A percentile compares a stretch with the other conserved stretches of the same genome.
These are phyloP conservation scores for Sakesphorus luctuosus DNA, from an alignment of 2,113 vertebrate species.

Conservation along the genomic window DNA sequence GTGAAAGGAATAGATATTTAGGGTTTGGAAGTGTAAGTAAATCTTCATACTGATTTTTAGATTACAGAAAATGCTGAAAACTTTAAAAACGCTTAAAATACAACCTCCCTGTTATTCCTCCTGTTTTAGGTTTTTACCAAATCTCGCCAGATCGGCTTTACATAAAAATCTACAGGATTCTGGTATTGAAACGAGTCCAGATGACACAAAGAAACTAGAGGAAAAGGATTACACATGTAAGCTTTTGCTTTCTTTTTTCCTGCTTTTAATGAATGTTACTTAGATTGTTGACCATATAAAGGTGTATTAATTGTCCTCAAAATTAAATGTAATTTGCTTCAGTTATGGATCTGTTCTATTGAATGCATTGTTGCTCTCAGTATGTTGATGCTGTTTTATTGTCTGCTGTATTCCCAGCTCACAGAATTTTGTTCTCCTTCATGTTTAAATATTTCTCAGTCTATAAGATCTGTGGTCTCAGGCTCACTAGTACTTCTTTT, in stretches of 20 bases:
- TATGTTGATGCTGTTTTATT: neutral
- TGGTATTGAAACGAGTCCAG: constrained; percentile 74
- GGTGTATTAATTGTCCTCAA: neutral
- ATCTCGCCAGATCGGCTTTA: constrained; percentile 86
- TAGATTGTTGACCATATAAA: neutral
- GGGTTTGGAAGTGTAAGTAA: neutral
- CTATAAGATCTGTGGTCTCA: neutral
- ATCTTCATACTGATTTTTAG: neutral
- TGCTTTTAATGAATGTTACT: neutral
- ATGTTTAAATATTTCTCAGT: neutral
- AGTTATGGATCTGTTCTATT: neutral
- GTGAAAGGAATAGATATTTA: neutral
- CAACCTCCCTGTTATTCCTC: neutral
- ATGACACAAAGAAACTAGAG: constrained; percentile 53
- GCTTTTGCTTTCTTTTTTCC: constrained; percentile 22
- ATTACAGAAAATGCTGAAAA: neutral
- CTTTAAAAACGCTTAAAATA: neutral
- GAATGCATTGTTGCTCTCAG: neutral
- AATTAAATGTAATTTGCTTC: neutral
- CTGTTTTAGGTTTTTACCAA: constrained; percentile 90
- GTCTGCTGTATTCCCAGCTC: neutral
- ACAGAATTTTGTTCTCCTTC: neutral
- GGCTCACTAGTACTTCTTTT: neutral
- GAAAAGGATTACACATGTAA: constrained; percentile 81
- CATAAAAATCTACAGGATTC: constrained; percentile 86